Evolutionary conservation across 2,888 invertebrate species (phyloP), one percentile per base, ranked within the genome.

Genomic region (Antheraea yamamai): DNA sequence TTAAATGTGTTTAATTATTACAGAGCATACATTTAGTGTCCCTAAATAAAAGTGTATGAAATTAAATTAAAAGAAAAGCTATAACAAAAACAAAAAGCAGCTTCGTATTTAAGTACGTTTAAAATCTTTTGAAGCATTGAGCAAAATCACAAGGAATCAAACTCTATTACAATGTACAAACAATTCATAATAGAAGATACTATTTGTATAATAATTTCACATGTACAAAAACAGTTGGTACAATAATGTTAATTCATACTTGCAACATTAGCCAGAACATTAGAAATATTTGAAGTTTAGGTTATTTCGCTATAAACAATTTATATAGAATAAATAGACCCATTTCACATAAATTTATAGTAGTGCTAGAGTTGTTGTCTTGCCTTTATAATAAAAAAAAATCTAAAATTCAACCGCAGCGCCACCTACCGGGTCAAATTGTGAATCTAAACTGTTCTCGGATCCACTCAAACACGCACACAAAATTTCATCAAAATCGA

Each of bases 211-310:
- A 84, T 81, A 82, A 86, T 86, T 86, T 86, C 84, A 86, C 84
- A 86, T 88, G 90, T 90, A 91, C 90, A 91, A 92, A 92, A 91
- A 81, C 82, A 2, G 16, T 85, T 83, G 86, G 47, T 30, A 89
- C 87, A 83, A 86, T 89, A 55, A 55, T 55, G 23, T 61, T n/a
- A 61, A 23, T 86, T 82, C 88, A 89, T 85, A 61, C 72, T 70
- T 82, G 78, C 85, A 76, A 78, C 77, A 80, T 81, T 83, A 81
- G 79, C 80, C 87, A 87, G 85, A 87, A 86, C 80, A 83, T 87
- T 87, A 84, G 82, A 89, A 87, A 85, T 79, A 79, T 86, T 83
- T 84, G 83, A 85, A 81, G 82, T 88, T 90, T 76, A 91, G 89
- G 89, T 90, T 91, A 90, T 82, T 81, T 86, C 88, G 89, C 84